Conservation (phyloP, 2,888 invertebrate genomes). For the Lasioglossum oenotherae region DNA sequence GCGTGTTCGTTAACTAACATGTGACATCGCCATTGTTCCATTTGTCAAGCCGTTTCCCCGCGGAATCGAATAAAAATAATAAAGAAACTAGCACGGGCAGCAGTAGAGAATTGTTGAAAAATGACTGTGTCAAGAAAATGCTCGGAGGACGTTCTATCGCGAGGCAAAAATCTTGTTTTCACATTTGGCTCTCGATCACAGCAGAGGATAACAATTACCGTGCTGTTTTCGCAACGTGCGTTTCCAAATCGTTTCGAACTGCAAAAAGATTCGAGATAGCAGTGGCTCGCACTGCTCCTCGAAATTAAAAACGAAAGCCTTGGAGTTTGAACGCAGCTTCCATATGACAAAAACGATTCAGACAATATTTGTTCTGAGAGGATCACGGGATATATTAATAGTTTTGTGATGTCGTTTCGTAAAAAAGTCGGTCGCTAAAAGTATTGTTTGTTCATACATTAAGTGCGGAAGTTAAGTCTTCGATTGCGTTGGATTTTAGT, state of each 20-base stretch:
- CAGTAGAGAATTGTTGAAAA: background rate
- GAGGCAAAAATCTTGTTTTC: constrained; percentile 11
- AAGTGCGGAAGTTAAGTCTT: fast-evolving
- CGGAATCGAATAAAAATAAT: too few species aligned
- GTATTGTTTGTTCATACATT: background rate
- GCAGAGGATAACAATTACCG: constrained; percentile 43
- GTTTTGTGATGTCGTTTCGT: background rate
- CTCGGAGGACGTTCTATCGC: constrained; percentile 2
- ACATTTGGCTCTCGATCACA: constrained; percentile 29
- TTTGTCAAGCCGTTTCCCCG: background rate
- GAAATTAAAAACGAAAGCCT: constrained; percentile 1
- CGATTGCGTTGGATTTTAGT: background rate
- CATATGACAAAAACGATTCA: background rate
- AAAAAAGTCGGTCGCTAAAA: background rate
- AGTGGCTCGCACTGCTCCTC: too few species aligned
- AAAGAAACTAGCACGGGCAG: background rate
- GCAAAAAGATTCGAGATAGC: constrained; percentile 30
- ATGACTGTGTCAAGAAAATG: background rate
- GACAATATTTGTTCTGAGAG: background rate
- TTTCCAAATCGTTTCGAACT: constrained; percentile 40
- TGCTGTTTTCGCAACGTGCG: constrained; percentile 26
- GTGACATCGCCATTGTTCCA: constrained; percentile 6
- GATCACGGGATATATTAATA: background rate
- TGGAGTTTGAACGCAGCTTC: background rate
- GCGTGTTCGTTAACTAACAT: constrained; percentile 3